Evolutionary conservation across 2,888 invertebrate genomes (phyloP).

Genomic region (Dysmachus trigonus): DNA sequence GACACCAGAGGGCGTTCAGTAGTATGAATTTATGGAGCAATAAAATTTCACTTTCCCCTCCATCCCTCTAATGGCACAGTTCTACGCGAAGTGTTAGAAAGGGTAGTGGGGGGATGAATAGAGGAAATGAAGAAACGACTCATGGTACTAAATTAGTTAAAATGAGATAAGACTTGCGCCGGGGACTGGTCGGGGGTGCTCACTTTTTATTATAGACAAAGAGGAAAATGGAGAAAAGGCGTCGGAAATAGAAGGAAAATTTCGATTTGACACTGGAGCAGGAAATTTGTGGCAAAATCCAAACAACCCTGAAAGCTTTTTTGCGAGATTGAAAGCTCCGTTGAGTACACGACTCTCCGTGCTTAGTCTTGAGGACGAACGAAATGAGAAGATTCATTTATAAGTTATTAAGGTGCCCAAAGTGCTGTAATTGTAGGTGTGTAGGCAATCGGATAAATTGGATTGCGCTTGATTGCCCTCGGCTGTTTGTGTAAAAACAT

Average conservation of each 20-base stretch:
- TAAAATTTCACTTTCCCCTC: constrained; percentile 30
- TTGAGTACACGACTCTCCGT: neutral
- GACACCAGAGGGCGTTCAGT: constrained; percentile 40
- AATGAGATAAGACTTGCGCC: constrained; percentile 39
- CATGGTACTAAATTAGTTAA: constrained; percentile 43
- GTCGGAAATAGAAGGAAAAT: neutral
- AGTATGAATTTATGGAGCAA: constrained; percentile 44
- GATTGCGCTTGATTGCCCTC: neutral
- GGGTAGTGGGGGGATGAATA: neutral
- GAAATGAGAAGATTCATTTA: constrained; percentile 40
- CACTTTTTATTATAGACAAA: constrained; percentile 8
- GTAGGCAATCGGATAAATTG: constrained; percentile 20
- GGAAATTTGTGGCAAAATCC: constrained; percentile 40
- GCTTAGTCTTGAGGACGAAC: neutral
- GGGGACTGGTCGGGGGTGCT: neutral
- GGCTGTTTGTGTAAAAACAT: neutral
- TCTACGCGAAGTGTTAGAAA: neutral
- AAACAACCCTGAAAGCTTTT: constrained; percentile 32
- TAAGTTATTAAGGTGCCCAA: constrained; percentile 30
- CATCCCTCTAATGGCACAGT: neutral
- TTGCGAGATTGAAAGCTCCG: constrained; percentile 18
- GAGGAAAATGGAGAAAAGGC: neutral
- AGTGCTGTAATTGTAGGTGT: neutral
- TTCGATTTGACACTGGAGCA: neutral
- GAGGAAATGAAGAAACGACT: constrained; percentile 29